phyloP scores from a whole-genome alignment of 37 sponge, comb jelly and placozoan species.

The Mnemiopsis leidyi region DNA sequence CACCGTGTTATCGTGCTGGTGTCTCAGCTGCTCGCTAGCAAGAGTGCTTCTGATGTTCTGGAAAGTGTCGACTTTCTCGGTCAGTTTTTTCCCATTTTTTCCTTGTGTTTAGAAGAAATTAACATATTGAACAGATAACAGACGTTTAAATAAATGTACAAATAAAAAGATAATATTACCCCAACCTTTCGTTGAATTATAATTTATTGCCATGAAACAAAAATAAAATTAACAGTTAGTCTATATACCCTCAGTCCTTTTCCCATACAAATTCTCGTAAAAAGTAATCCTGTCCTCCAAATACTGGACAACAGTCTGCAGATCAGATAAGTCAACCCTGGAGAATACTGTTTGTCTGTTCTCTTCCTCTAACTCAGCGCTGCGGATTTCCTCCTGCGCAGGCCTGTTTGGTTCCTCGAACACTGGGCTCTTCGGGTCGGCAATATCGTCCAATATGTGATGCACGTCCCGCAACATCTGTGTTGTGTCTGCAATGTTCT shows the following conservation, averaged over 20 bases:
- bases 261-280: neutral
- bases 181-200: no score
- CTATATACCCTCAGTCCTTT: neutral
- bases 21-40: conserved; percentile 81
- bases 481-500: neutral
- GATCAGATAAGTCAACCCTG: neutral
- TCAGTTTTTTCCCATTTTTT: no score
- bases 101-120: no score
- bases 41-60: conserved; percentile 77
- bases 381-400: no score
- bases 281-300: neutral
- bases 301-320: neutral
- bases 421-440: neutral
- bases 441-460: neutral
- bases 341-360: neutral
- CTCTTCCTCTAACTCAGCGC: neutral
- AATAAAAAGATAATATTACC: no score
- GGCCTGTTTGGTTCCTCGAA: neutral
- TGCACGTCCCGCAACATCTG: neutral
- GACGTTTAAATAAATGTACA: no score
- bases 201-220: no score
- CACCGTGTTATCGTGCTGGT: conserved; percentile 71
- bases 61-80: conserved; percentile 84
- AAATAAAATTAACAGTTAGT: no score
- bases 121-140: no score